These are phyloP conservation scores for Amblyopsis rosae DNA, from an alignment of 2,113 vertebrate genomes.

Conservation along the genomic window DNA sequence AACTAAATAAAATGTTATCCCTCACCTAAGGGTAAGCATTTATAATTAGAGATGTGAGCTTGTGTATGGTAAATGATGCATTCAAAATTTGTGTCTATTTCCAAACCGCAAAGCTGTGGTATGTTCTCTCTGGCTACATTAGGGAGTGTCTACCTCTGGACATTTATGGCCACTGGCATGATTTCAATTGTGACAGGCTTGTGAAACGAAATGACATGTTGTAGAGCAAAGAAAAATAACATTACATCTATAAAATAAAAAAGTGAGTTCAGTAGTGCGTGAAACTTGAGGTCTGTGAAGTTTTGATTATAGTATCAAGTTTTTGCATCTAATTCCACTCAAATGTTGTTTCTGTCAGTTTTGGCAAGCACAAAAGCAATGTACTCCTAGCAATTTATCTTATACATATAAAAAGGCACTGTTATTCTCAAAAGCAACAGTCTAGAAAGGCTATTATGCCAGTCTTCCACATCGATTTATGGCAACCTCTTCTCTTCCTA, in stretches of 20 bases:
- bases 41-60: slow-evolving; percentile 69
- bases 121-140: slow-evolving; percentile 29
- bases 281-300: slow-evolving; percentile 39
- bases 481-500: slow-evolving; percentile 59
- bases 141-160: slow-evolving; percentile 51
- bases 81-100: slow-evolving; percentile 69
- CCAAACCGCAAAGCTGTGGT: slow-evolving; percentile 42
- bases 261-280: slow-evolving; percentile 17
- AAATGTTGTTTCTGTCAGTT: slow-evolving; percentile 52
- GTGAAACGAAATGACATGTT: slow-evolving; percentile 44
- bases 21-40: slow-evolving; percentile 69
- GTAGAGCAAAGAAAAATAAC: slow-evolving; percentile 46
- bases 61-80: slow-evolving; percentile 67
- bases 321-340: slow-evolving; percentile 31
- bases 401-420: slow-evolving; percentile 44
- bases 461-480: slow-evolving; percentile 71
- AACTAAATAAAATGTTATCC: slow-evolving; percentile 64
- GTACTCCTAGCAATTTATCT: slow-evolving; percentile 56
- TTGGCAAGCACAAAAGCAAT: slow-evolving; percentile 25
- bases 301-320: slow-evolving; percentile 15
- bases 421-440: slow-evolving; percentile 57
- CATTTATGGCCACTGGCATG: slow-evolving; percentile 40
- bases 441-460: slow-evolving; percentile 65
- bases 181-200: slow-evolving; percentile 53
- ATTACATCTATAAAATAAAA: slow-evolving; percentile 27